These are phyloP conservation scores for Petrolisthes manimaculis DNA, from an alignment of 2,888 invertebrate genomes.

Conservation along the genomic window DNA sequence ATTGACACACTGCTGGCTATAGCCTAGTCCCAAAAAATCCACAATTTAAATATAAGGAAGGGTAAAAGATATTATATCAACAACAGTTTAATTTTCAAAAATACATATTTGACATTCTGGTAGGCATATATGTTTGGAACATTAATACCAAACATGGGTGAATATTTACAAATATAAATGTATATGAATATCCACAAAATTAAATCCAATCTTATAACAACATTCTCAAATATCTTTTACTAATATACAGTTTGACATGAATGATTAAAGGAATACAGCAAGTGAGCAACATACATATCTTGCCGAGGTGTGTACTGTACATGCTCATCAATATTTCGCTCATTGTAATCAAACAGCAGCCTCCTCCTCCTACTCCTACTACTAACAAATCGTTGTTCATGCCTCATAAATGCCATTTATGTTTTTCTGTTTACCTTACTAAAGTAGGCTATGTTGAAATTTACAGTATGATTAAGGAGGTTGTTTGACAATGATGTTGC, in stretches of 20 bases:
- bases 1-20: too few relatives aligned
- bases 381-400: too few relatives aligned
- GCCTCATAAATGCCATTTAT: too few relatives aligned
- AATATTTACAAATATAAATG: constrained; percentile 43
- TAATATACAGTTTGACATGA: constrained; percentile 18
- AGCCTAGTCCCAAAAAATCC: too few relatives aligned
- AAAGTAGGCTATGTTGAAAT: too few relatives aligned
- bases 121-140: constrained; percentile 38
- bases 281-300: constrained; percentile 25
- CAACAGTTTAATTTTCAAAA: constrained; percentile 62
- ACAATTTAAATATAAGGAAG: too few relatives aligned
- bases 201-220: constrained; percentile 44
- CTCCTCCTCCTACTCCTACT: too few relatives aligned
- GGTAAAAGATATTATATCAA: constrained; percentile 4
- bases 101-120: constrained; percentile 55
- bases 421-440: too few relatives aligned
- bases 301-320: background rate
- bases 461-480: too few relatives aligned
- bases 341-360: too few relatives aligned
- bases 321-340: too few relatives aligned
- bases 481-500: too few relatives aligned
- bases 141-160: constrained; percentile 36
- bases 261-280: constrained; percentile 11
- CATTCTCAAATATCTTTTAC: constrained; percentile 35
- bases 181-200: constrained; percentile 48